These are phyloP conservation scores for Parthenolecanium corni DNA, from an alignment of 2,888 invertebrate species.

Conservation along the genomic window DNA sequence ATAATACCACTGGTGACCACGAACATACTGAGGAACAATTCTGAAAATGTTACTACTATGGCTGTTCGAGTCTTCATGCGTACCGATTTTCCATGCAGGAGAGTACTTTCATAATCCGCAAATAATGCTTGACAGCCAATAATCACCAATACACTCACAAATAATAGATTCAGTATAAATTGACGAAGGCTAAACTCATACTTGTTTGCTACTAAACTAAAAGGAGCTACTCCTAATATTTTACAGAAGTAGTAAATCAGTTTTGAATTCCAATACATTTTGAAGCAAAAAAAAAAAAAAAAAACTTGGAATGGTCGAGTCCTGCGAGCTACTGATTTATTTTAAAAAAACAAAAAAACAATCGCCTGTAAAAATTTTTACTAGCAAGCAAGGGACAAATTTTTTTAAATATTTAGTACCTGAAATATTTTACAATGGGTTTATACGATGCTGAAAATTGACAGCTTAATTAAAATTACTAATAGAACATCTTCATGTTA, in stretches of 20 bases:
- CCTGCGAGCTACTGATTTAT: too few relatives aligned
- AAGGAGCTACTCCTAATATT: constrained; percentile 3
- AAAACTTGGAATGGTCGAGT: too few relatives aligned
- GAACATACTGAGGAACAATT: constrained; percentile 21
- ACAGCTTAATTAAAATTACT: too few relatives aligned
- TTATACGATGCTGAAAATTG: too few relatives aligned
- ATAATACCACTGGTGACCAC: constrained; percentile 18
- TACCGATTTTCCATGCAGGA: constrained; percentile 28
- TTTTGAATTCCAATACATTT: constrained; percentile 10
- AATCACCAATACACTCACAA: background rate
- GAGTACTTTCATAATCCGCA: constrained; percentile 21
- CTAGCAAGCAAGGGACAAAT: too few relatives aligned
- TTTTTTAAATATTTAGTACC: too few relatives aligned
- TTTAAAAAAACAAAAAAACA: too few relatives aligned
- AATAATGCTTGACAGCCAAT: constrained; percentile 18
- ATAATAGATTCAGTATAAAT: constrained; percentile 4
- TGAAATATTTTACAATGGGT: too few relatives aligned
- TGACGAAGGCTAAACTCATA: background rate
- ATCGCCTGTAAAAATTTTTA: too few relatives aligned
- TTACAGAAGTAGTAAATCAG: constrained; percentile 5
- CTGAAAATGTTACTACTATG: constrained; percentile 28
- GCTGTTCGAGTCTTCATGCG: constrained; percentile 31
- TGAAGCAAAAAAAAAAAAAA: too few relatives aligned
- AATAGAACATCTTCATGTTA: too few relatives aligned
- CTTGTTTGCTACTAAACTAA: background rate